Evolutionary conservation across 1,140 invertebrate species (phyloP), one percentile per base, ranked within the genome.

Genomic region (Harpegnathos saltator): DNA sequence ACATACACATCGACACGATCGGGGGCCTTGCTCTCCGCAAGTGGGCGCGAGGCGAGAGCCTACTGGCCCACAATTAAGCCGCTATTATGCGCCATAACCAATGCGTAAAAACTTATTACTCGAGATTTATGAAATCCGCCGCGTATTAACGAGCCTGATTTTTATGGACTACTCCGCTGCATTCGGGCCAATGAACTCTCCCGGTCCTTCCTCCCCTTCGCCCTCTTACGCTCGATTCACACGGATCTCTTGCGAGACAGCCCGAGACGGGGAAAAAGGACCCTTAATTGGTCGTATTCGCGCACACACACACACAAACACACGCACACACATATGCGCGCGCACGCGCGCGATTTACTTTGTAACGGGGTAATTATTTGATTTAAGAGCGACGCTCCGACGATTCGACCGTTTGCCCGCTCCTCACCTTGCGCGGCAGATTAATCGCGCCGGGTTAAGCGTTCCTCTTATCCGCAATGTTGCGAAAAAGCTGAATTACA

Each of bases 91-190:
- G 73, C 82, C 74, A 85, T 85, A 84, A 85, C 50, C 82, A 72
- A 85, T 80, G 74, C 81, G 65, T 84, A 84, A 84, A 77, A 83
- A 84, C 82, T 77, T 85, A 85, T 85, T 85, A 85, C 66, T 84
- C 52, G 68, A 85, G 84, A 85, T 85, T 84, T 85, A 83, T 85
- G 72, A 84, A 85, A 84, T 85, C 73, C 73, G 17, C 52, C 33
- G 56, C 50, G 74, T 84, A 85, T 73, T 85, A 84, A 85, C 69
- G 50, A 84, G 63, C 24, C 7, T 63, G 59, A 85, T 84, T 84
- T 85, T 84, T 84, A 85, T n/a, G 65, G n/a, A 1, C 58, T 7
- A 26, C 54, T 48, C 62, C 72, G 74, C 74, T 85, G 82, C 80
- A 90, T 91, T 91, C 84, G 85, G 62, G 24, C 38, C 82, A 73